Evolutionary conservation across 2,888 invertebrate species (phyloP).

Genomic region (Coelopa pilipes): DNA sequence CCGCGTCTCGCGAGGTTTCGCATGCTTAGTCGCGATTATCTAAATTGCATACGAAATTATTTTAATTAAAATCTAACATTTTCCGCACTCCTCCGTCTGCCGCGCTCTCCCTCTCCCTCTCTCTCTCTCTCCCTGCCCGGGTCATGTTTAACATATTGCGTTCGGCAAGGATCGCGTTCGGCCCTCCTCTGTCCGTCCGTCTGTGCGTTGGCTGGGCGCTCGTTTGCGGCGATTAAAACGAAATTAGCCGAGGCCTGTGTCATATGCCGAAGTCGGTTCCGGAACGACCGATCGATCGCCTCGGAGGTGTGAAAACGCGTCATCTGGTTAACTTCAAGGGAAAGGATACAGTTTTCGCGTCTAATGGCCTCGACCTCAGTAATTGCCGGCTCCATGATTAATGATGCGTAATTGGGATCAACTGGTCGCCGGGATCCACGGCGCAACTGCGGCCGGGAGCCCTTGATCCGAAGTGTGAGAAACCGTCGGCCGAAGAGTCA

Average conservation of each 20-base stretch:
- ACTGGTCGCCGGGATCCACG: slow-evolving; percentile 2
- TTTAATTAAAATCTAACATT: slow-evolving; percentile 68
- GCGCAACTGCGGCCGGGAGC: no score
- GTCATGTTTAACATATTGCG: neutral
- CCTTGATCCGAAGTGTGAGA: no score
- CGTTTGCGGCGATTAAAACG: slow-evolving; percentile 61
- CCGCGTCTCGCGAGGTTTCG: slow-evolving; percentile 1
- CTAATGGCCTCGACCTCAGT: slow-evolving; percentile 40
- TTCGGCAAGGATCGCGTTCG: neutral
- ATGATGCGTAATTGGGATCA: slow-evolving; percentile 56
- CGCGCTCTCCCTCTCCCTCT: neutral
- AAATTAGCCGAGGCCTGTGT: slow-evolving; percentile 51
- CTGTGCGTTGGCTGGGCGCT: slow-evolving; percentile 20
- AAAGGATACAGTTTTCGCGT: slow-evolving; percentile 28
- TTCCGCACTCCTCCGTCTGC: slow-evolving; percentile 38
- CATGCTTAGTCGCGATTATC: slow-evolving; percentile 61
- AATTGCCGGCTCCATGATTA: slow-evolving; percentile 57
- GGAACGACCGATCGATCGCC: no score
- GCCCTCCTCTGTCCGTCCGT: neutral
- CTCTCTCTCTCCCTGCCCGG: no score
- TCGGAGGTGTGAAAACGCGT: slow-evolving; percentile 30
- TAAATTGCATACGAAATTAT: slow-evolving; percentile 68
- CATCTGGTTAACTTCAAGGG: slow-evolving; percentile 35
- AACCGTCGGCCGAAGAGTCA: no score
- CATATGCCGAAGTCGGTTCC: slow-evolving; percentile 38